Base-by-base conservation (phyloP, 2,113 vertebrate genomes). In the Prinia subflava region DNA sequence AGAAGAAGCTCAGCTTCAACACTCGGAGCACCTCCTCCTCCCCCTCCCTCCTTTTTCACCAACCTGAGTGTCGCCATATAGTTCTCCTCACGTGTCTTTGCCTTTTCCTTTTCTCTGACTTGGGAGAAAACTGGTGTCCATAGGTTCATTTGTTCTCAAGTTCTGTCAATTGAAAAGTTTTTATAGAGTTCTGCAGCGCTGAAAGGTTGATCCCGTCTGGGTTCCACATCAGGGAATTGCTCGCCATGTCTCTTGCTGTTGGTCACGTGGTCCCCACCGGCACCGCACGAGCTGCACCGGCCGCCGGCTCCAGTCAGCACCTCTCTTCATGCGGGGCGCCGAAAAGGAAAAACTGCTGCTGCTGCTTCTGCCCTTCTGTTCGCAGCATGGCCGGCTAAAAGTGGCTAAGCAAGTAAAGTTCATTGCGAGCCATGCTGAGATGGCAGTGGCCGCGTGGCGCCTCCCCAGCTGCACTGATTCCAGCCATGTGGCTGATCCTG, bases 401-500 rank as follows among this genome's bases (percentile, higher is more conserved):
- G 41, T 23, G 41, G 21, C 41, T 50, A 70, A 52, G 20, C 68
- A 70, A 70, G 28, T 70, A 70, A 53, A 41, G 35, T 53, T 53
- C 20, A 70, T 53, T 70, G 49, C 1, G 28, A 53, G 68, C 49
- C 49, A 53, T 55, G 37, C 37, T 2, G 21, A 71, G 49, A 71
- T 52, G 68, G 35, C 49, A 70, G 68, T 2, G 2, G 49, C 27
- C 2, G 6, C 5, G 3, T 53, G 50, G 28, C 28, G 3, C 50
- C 3, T 3, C 37, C 9, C 21, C 28, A 41, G 15, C 69, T 24
- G 37, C 3, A 5, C 50, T 0, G 4, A 53, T 55, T 23, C 37
- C 1, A 4, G 39, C 52, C 70, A 55, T 25, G 52, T 1, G 2
- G 37, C 39, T 3, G 5, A 23, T 56, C 16, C 69, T 3, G 4